Conservation (phyloP, 1,140 invertebrate genomes). For the Bombyx mori region DNA sequence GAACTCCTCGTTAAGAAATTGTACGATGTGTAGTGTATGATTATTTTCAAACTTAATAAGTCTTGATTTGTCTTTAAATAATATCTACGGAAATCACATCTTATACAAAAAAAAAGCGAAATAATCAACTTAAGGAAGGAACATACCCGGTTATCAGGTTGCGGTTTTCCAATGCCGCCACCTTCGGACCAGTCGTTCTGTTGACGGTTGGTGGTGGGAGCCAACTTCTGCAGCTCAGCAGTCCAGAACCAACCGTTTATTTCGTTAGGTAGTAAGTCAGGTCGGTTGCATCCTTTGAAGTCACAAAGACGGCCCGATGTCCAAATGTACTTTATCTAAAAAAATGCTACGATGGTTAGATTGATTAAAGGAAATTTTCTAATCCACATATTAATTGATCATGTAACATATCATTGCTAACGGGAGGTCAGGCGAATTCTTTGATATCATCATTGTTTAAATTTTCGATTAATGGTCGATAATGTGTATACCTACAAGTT, state of each 20-base stretch:
- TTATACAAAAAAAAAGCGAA: too few species aligned
- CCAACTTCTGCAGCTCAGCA: conserved; percentile 83
- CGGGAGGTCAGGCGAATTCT: too few species aligned
- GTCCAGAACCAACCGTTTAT: conserved; percentile 92
- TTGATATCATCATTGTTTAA: neutral
- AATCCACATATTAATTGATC: too few species aligned
- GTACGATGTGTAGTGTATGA: too few species aligned
- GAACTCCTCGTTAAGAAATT: neutral
- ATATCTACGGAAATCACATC: too few species aligned
- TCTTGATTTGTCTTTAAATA: too few species aligned
- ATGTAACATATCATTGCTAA: too few species aligned
- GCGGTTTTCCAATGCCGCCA: conserved; percentile 83
- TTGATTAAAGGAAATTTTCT: too few species aligned
- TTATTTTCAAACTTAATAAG: too few species aligned
- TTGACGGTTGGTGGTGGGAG: conserved; percentile 80
- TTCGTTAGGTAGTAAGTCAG: conserved; percentile 82
- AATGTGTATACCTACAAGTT: neutral
- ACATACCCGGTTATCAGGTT: conserved; percentile 82
- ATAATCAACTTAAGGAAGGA: neutral
- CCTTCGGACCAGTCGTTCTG: conserved; percentile 88
- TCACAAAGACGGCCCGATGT: conserved; percentile 88
- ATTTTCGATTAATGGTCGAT: neutral
- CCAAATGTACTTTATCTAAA: conserved; percentile 85
- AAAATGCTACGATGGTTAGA: too few species aligned
- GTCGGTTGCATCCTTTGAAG: conserved; percentile 86